These are phyloP conservation scores for Leptinotarsa defecta DNA, from an alignment of 1,140 invertebrate species.

Conservation along the genomic window DNA sequence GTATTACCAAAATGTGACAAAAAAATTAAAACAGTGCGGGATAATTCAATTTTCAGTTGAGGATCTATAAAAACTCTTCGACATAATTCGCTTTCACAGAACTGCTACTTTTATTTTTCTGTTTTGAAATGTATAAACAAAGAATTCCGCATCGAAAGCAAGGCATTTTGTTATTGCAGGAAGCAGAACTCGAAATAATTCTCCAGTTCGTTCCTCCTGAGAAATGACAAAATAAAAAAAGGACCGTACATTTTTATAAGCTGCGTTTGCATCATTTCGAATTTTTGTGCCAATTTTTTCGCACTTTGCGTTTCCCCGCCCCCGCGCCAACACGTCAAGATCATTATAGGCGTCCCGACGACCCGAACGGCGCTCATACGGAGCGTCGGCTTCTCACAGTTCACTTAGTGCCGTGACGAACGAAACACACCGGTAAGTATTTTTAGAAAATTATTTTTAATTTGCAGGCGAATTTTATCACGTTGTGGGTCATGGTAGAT, in stretches of 20 bases:
- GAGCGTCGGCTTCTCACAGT: slow-evolving; percentile 9
- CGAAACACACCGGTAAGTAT: slow-evolving; percentile 15
- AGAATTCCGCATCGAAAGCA: no score
- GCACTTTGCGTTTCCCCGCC: background rate
- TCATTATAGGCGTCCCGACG: slow-evolving; percentile 15
- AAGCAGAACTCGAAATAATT: no score
- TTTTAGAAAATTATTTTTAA: slow-evolving; percentile 15
- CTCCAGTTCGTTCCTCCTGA: no score
- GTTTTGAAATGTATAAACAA: no score
- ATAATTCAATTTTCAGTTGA: no score
- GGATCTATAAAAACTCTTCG: no score
- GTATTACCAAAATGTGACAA: no score
- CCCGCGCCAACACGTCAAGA: background rate
- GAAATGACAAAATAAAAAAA: background rate
- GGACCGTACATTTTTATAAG: background rate
- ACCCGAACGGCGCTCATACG: background rate
- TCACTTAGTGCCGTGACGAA: slow-evolving; percentile 14
- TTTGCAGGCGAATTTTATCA: background rate
- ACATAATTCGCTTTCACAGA: no score
- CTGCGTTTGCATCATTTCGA: background rate
- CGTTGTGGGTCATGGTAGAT: no score
- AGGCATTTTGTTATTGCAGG: no score
- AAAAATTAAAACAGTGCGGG: no score
- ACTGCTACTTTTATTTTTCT: no score
- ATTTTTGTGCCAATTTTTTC: background rate